Base-by-base conservation (phyloP, 2,888 invertebrate genomes). In the Drosophila merina region DNA sequence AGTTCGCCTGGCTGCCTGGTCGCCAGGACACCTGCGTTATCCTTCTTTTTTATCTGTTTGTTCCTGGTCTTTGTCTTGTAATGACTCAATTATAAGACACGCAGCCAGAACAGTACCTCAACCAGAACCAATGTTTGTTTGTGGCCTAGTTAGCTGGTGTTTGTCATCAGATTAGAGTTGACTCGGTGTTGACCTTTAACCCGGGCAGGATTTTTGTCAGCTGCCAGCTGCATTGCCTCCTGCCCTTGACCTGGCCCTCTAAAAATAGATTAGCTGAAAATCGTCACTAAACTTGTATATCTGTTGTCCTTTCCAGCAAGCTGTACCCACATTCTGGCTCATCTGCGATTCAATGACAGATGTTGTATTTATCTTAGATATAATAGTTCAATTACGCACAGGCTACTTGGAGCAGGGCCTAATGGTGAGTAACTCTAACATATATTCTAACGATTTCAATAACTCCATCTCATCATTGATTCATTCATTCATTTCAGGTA, bases 361-460 rank as follows among this genome's bases (percentile, higher is more conserved):
- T 92, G 89, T 96, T 76, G 95, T 97, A 72, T 98, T 97, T 92
- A 93, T 97, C 56, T 91, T 96, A 77, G 98, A 99, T 92, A 95
- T 98, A 78, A 94, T 95, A 57, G 97, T 98, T 72, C 98, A 98
- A 92, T 94, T 98, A 82, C 93, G 98, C 75, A 98, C 98, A 47
- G 98, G 98, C 14, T 98, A 98, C 91, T 93, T 98, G 88, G 98
- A 98, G 91, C 97, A 97, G 90, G 98, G 98, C 42, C 94, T 98
- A 20, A 97, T 98, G 96, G 96, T 93, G 88, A 90, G 88, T 78
- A n/a, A 4, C n/a, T 4, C 36, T 1, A 0, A 14, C 14, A 14
- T 14, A 14, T 14, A 14, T 14, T 14, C 14, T 2, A 5, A 4
- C n/a, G 5, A 42, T 28, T 31, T 5, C 12, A 36, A 42, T 14